These are phyloP conservation scores for Borostomias antarcticus DNA, from an alignment of 2,797 vertebrate genomes.

Conservation along the genomic window DNA sequence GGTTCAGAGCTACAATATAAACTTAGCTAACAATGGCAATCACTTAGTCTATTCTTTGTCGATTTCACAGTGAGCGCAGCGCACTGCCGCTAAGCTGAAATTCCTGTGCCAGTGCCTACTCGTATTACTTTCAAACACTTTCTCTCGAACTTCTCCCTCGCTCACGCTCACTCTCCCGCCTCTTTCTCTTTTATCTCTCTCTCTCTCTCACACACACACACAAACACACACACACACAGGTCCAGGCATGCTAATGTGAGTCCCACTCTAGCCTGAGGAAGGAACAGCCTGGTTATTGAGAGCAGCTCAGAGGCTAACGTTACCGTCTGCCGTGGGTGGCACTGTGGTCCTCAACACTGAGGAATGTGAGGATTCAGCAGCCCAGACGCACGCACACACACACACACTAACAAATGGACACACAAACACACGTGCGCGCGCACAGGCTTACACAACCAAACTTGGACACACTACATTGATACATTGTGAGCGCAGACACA, in stretches of 20 bases:
- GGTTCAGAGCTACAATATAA: not conserved
- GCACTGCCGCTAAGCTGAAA: not conserved
- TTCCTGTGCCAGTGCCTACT: slow-evolving; percentile 3
- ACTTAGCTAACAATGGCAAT: not conserved
- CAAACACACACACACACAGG: slow-evolving; percentile 10
- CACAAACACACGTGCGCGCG: slow-evolving; percentile 7
- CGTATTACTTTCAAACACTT: not conserved
- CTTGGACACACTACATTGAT: not conserved
- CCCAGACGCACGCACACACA: slow-evolving; percentile 20
- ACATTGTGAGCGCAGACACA: not conserved
- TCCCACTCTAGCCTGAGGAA: slow-evolving; percentile 9
- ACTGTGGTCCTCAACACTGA: not conserved
- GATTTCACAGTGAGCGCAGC: too few species aligned
- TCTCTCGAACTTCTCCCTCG: not conserved
- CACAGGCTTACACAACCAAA: slow-evolving; percentile 15
- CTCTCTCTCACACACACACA: not conserved
- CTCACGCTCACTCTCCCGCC: not conserved
- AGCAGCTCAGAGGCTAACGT: slow-evolving; percentile 13
- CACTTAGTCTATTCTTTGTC: not conserved
- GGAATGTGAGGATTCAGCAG: slow-evolving; percentile 11
- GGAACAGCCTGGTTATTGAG: slow-evolving; percentile 15
- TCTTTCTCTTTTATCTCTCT: not conserved
- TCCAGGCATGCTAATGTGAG: slow-evolving; percentile 7
- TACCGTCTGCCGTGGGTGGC: not conserved
- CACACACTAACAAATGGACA: slow-evolving; percentile 20